These are phyloP conservation scores for Clanis bilineata DNA, from an alignment of 2,888 invertebrate genomes.

Conservation along the genomic window DNA sequence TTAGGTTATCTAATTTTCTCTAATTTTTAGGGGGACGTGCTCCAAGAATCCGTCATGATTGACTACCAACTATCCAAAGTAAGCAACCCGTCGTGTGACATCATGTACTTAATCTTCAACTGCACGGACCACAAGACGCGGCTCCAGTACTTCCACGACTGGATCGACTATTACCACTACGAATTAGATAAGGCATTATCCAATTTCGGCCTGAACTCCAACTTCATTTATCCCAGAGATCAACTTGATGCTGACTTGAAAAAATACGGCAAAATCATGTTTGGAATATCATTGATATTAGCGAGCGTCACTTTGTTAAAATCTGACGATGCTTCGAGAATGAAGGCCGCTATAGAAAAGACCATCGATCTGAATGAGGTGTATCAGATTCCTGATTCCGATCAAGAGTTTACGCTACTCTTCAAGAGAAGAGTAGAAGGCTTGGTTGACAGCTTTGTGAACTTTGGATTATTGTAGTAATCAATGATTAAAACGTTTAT, in stretches of 20 bases:
- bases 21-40: constrained; percentile 1
- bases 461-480: constrained; percentile 31
- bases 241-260: constrained; percentile 40
- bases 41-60: constrained; percentile 19
- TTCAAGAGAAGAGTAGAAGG: constrained; percentile 34
- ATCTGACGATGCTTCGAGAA: constrained; percentile 31
- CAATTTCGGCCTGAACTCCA: constrained; percentile 34
- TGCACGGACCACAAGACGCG: constrained; percentile 24
- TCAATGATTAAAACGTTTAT: background rate
- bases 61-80: constrained; percentile 24
- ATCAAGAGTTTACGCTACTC: constrained; percentile 22
- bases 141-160: constrained; percentile 23
- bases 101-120: constrained; percentile 23
- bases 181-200: constrained; percentile 34
- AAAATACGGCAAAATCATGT: constrained; percentile 32
- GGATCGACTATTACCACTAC: constrained; percentile 41
- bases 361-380: constrained; percentile 12
- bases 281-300: constrained; percentile 30
- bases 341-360: constrained; percentile 26
- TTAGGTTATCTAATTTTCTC: too few species aligned
- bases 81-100: constrained; percentile 19
- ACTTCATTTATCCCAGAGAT: constrained; percentile 34
- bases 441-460: constrained; percentile 34
- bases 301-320: constrained; percentile 28
- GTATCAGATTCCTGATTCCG: constrained; percentile 12